Evolutionary conservation across 2,797 vertebrate genomes (phyloP).

Genomic region (Phrynocephalus vlangalii): DNA sequence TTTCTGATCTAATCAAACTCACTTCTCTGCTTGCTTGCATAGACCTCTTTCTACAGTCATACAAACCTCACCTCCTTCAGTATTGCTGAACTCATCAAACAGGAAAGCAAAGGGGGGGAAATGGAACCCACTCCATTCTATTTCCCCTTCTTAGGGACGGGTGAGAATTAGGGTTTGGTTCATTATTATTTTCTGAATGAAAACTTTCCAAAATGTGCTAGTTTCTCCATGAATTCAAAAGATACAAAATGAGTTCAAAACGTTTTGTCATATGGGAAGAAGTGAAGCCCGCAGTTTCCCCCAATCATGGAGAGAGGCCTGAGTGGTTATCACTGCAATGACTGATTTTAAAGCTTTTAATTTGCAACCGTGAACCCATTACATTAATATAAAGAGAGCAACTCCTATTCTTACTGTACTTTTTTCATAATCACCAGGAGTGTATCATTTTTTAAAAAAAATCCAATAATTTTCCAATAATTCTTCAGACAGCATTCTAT

Average conservation of each 20-base stretch:
- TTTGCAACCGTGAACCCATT: too few relatives aligned
- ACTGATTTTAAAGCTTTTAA: too few relatives aligned
- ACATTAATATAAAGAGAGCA: too few relatives aligned
- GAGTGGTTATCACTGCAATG: too few relatives aligned
- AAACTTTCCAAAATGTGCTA: neutral
- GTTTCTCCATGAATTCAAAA: neutral
- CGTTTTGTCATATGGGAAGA: too few relatives aligned
- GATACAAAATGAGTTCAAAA: neutral
- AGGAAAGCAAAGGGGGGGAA: neutral
- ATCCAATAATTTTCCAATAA: too few relatives aligned
- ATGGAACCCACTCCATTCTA: neutral
- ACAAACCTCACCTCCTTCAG: neutral
- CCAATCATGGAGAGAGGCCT: neutral
- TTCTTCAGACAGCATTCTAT: too few relatives aligned
- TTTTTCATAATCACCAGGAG: too few relatives aligned
- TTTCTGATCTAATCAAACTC: constrained; percentile 45
- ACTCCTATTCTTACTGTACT: too few relatives aligned
- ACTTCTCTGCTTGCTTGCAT: constrained; percentile 9
- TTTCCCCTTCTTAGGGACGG: neutral
- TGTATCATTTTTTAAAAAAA: too few relatives aligned
- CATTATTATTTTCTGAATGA: neutral
- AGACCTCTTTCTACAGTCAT: neutral
- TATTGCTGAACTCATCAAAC: neutral
- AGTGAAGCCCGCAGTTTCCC: neutral
- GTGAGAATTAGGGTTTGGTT: neutral